Evolutionary conservation across 1,140 invertebrate genomes (phyloP), one percentile per base, ranked within the genome.

Genomic region (Temnothorax longispinosus): DNA sequence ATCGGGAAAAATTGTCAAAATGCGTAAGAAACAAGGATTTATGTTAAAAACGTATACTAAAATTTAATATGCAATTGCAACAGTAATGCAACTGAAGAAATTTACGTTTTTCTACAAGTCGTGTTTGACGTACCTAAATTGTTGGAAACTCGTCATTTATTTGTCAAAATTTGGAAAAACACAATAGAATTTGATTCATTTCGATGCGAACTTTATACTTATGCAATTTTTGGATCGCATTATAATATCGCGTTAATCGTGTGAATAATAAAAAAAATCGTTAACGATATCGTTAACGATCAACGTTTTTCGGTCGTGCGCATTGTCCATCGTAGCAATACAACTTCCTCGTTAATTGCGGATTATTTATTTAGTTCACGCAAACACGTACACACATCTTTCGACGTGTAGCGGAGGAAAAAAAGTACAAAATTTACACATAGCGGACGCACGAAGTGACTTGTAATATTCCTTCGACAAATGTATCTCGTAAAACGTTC

Each of bases 361-460:
- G 18, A 82, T 69, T 38, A 69, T 58, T 69, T 56, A 32, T 65
- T 50, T 52, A 38, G 65, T 87, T 35, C 13, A 54, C 13, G 18
- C 3, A 47, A 13, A 56, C 58, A 41, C 71, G 41, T 6, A 10
- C 32, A 65, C 27, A 27, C 41, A 81, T 60, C 27, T 64, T 85
- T 58, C 44, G 72, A 87, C 86, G 54, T 38, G 15, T 72, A 82
- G 80, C 38, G 52, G 67, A 44, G 35, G n/a, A 13, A 75, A 75
- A 35, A n/a, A 75, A 75, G 72, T 75, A 75, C 72, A 75, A 75
- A 75, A 75, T 75, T 75, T 75, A 75, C 72, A 75, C 72, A 75
- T 72, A 72, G 67, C 41, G 67, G 50, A 32, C 38, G 56, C 80
- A 74, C 50, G 27, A 74, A 74, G 80, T 47, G 80, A 82, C 80